Evolutionary conservation across 2,888 invertebrate species (phyloP).

Genomic region (Cryptus viduatorius): DNA sequence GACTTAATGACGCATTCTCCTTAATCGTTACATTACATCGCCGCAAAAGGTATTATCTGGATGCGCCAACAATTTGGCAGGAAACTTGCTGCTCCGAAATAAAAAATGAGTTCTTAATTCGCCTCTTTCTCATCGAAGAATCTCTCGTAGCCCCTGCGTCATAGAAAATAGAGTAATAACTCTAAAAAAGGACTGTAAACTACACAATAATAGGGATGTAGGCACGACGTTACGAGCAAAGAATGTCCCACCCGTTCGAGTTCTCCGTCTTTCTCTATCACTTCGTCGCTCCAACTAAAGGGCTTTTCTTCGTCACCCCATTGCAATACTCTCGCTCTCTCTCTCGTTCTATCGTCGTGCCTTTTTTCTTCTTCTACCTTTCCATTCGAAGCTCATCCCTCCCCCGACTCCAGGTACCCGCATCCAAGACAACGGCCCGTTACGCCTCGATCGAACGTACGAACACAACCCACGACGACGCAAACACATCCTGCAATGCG

Average conservation of each 20-base stretch:
- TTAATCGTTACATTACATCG: no score
- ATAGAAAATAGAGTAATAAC: background rate
- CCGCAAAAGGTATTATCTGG: no score
- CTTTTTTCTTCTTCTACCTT: constrained; percentile 39
- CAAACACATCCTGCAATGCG: constrained; percentile 81
- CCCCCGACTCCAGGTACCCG: constrained; percentile 81
- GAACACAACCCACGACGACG: constrained; percentile 77
- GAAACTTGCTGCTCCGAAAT: no score
- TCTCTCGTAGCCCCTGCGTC: background rate
- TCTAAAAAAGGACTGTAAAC: background rate
- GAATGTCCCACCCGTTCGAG: constrained; percentile 68
- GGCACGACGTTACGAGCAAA: background rate
- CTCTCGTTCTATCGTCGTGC: constrained; percentile 41
- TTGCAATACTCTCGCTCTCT: constrained; percentile 42
- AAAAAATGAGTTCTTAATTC: background rate
- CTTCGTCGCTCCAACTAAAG: constrained; percentile 37
- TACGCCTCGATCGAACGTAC: constrained; percentile 83
- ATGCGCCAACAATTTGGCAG: no score
- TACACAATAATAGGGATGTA: background rate
- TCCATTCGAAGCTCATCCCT: constrained; percentile 62
- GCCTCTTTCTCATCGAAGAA: background rate
- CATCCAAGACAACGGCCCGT: constrained; percentile 84
- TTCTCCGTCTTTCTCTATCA: constrained; percentile 51
- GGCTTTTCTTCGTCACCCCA: constrained; percentile 31
- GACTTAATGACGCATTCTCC: no score